Percentiles rank a stretch among this genome's conserved stretches.
Conservation (phyloP, 1,140 invertebrate species). For the Apis dorsata region DNA sequence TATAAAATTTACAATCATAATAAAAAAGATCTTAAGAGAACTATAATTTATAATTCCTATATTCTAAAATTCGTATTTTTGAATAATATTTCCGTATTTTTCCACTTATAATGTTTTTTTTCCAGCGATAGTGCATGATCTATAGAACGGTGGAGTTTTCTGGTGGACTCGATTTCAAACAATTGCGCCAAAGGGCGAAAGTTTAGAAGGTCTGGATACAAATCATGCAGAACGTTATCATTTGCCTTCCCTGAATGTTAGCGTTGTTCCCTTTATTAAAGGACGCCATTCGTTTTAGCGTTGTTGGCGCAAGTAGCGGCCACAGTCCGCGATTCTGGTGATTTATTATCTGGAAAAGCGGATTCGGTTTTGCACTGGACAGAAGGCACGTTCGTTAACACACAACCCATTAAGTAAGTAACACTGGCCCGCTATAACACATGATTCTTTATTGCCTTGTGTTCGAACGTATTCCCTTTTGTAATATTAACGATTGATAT, state of each 20-base stretch:
- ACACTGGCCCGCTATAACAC: slow-evolving; percentile 42
- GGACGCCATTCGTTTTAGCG: slow-evolving; percentile 32
- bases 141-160: not conserved
- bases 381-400: slow-evolving; percentile 57
- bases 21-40: too few species aligned
- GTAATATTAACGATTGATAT: slow-evolving; percentile 32
- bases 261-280: slow-evolving; percentile 39
- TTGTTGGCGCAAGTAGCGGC: slow-evolving; percentile 21
- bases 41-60: not conserved
- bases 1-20: too few species aligned
- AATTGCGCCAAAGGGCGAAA: not conserved
- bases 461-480: slow-evolving; percentile 48
- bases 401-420: slow-evolving; percentile 61
- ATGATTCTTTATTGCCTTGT: slow-evolving; percentile 21
- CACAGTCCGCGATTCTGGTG: slow-evolving; percentile 23
- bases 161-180: not conserved
- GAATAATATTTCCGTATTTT: not conserved
- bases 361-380: slow-evolving; percentile 52
- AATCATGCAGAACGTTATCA: slow-evolving; percentile 31
- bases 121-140: not conserved
- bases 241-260: slow-evolving; percentile 9
- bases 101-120: not conserved
- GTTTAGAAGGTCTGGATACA: not conserved
- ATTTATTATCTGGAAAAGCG: slow-evolving; percentile 55
- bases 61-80: not conserved